phyloP scores from a whole-genome alignment of 2,113 vertebrate species.

The Odocoileus virginianus region DNA sequence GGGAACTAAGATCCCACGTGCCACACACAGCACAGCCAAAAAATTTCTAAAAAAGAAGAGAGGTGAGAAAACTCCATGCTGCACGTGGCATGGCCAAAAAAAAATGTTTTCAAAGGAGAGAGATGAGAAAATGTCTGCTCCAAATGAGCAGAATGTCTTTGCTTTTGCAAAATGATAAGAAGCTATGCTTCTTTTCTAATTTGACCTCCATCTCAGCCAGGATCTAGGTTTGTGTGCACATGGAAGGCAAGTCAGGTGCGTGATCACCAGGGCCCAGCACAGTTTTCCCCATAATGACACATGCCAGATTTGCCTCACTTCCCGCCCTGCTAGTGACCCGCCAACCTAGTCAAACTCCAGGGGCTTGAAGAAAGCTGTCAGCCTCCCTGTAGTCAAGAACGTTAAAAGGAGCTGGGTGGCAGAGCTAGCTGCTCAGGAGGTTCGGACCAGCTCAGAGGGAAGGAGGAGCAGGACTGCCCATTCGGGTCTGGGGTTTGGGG shows the following conservation, averaged over 20 bases:
- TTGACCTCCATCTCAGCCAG: neutral
- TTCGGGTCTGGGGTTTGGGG: neutral
- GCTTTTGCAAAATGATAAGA: neutral
- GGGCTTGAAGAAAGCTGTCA: neutral
- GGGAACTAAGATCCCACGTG: neutral
- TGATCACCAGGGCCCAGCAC: neutral
- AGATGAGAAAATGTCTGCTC: neutral
- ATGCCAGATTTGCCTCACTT: neutral
- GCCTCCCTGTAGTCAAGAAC: neutral
- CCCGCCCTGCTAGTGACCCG: rapidly evolving
- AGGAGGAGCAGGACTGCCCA: neutral
- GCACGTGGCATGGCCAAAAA: neutral
- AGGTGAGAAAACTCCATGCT: neutral
- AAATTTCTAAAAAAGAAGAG: neutral
- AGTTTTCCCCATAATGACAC: neutral
- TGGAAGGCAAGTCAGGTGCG: rapidly evolving
- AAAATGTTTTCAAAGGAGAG: neutral
- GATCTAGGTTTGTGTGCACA: neutral
- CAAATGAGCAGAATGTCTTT: neutral
- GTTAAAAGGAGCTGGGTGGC: neutral
- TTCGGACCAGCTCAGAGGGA: rapidly evolving
- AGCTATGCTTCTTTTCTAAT: neutral
- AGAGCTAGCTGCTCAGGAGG: neutral
- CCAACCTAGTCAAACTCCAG: neutral
- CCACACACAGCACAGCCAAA: neutral